phyloP scores from a whole-genome alignment of 2,113 vertebrate genomes.

The Anguilla japonica region DNA sequence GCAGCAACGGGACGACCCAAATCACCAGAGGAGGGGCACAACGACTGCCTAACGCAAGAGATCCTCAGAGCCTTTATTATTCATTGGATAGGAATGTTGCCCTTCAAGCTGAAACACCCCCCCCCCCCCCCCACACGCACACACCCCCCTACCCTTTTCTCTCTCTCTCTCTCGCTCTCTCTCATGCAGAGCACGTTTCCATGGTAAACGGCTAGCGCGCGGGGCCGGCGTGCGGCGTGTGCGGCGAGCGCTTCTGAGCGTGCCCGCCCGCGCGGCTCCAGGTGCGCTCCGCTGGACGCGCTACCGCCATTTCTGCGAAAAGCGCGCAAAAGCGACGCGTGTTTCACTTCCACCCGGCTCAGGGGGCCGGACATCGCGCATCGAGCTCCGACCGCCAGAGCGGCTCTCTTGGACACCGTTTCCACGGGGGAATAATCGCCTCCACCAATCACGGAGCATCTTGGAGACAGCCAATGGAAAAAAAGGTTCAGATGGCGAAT shows the following conservation, averaged over 20 bases:
- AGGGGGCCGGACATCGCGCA: no score
- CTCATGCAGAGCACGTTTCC: slow-evolving; percentile 58
- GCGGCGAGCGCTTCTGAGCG: not conserved
- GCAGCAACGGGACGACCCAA: not conserved
- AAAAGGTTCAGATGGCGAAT: no score
- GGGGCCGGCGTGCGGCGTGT: slow-evolving; percentile 11
- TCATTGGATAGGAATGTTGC: not conserved
- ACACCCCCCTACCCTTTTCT: no score
- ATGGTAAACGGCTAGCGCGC: slow-evolving; percentile 48
- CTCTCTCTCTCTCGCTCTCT: not conserved
- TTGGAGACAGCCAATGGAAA: no score
- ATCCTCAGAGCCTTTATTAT: not conserved
- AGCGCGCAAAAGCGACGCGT: no score
- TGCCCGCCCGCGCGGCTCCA: not conserved
- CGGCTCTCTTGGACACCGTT: no score
- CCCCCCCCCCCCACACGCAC: no score
- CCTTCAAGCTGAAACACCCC: slow-evolving; percentile 44
- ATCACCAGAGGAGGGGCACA: not conserved
- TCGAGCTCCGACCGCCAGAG: no score
- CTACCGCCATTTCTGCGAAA: not conserved
- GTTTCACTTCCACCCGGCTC: not conserved
- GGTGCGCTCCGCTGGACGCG: not conserved
- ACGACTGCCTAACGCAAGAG: not conserved
- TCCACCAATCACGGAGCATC: no score
- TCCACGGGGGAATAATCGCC: no score